phyloP scores from a whole-genome alignment of 2,113 vertebrate genomes.

The Sminthopsis crassicaudata region DNA sequence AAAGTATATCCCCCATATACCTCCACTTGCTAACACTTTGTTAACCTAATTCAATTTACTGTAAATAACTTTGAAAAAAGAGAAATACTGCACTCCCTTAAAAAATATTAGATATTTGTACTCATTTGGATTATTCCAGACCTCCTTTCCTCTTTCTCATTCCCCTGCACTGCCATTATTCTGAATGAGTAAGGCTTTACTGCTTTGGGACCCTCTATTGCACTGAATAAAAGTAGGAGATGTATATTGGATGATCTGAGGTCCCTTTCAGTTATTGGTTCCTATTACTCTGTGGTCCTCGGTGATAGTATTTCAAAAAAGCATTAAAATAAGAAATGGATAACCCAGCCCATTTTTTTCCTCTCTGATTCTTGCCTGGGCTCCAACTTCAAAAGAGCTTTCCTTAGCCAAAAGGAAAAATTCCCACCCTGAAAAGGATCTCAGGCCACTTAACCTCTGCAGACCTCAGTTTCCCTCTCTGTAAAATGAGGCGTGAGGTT shows the following conservation, averaged over 20 bases:
- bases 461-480: not conserved
- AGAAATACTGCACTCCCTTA: conserved; percentile 57
- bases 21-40: conserved; percentile 5
- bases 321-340: not conserved
- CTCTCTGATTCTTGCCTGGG: not conserved
- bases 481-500: not conserved
- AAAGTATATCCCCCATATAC: conserved; percentile 43
- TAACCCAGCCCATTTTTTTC: not conserved
- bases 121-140: conserved; percentile 45
- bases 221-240: not conserved
- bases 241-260: not conserved
- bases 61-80: conserved; percentile 47
- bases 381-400: conserved; percentile 15
- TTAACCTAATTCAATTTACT: conserved; percentile 52
- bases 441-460: not conserved
- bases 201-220: conserved; percentile 28
- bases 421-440: not conserved
- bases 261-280: not conserved
- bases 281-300: not conserved
- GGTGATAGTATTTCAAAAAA: not conserved
- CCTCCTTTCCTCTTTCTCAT: not conserved
- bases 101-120: conserved; percentile 45
- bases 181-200: conserved; percentile 52
- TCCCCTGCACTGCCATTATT: conserved; percentile 45
- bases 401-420: conserved; percentile 32